phyloP scores from a whole-genome alignment of 2,888 invertebrate genomes.

The Drosophila pseudotakahashii region DNA sequence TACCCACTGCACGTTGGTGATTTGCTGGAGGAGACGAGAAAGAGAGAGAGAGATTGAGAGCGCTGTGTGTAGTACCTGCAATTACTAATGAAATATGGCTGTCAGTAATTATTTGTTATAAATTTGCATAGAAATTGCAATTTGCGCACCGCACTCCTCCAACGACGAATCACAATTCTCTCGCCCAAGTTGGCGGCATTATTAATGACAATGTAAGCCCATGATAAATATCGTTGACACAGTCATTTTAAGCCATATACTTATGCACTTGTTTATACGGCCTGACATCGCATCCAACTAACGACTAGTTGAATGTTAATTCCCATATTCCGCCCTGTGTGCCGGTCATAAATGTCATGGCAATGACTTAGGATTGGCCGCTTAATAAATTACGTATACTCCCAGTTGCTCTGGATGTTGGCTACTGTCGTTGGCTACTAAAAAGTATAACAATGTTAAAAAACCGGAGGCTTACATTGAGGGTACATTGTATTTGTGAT shows the following conservation, averaged over 20 bases:
- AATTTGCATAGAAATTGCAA: constrained; percentile 82
- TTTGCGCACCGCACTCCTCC: constrained; percentile 72
- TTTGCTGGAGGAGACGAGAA: constrained; percentile 13
- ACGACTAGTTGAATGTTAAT: constrained; percentile 39
- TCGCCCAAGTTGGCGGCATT: constrained; percentile 64
- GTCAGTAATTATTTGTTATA: constrained; percentile 81
- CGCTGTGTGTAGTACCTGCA: constrained; percentile 57
- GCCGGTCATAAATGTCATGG: constrained; percentile 37
- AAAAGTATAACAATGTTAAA: neutral
- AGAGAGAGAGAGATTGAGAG: constrained; percentile 28
- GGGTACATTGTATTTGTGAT: too few species aligned
- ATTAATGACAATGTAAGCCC: constrained; percentile 77
- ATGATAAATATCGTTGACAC: constrained; percentile 79
- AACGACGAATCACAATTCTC: constrained; percentile 36
- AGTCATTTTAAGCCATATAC: constrained; percentile 50
- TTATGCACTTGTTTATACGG: constrained; percentile 46
- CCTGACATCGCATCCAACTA: constrained; percentile 27
- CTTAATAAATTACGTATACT: constrained; percentile 22
- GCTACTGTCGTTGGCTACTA: neutral
- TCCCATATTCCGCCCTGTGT: constrained; percentile 27
- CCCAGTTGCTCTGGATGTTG: constrained; percentile 18
- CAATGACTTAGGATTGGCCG: constrained; percentile 14
- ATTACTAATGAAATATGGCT: constrained; percentile 81
- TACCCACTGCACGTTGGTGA: constrained; percentile 35
- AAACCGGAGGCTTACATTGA: too few species aligned